Percentiles rank a stretch among this genome's conserved stretches.
These are phyloP conservation scores for Nephotettix cincticeps DNA, from an alignment of 1,140 invertebrate genomes.

Conservation along the genomic window DNA sequence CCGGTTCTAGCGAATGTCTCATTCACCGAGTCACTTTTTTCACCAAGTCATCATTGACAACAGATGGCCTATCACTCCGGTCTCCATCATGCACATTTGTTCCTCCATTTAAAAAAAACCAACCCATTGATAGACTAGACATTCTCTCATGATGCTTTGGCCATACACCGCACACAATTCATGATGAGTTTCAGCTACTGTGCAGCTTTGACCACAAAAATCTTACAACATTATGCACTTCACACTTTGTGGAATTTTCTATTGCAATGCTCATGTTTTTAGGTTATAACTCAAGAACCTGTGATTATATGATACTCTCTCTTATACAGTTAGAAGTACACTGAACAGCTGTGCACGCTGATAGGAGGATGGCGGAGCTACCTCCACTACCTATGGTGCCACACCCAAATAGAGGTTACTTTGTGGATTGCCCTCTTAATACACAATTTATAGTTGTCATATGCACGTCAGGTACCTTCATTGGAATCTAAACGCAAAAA, in stretches of 20 bases:
- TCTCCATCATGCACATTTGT: neutral
- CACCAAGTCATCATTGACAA: neutral
- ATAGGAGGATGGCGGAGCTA: neutral
- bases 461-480: too few relatives aligned
- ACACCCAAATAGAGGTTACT: neutral
- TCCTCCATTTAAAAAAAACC: neutral
- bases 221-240: neutral
- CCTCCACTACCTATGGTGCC: neutral
- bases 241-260: constrained; percentile 6
- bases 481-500: too few relatives aligned
- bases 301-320: too few relatives aligned
- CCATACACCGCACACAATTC: constrained; percentile 5
- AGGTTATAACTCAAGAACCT: too few relatives aligned
- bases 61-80: neutral
- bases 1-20: neutral
- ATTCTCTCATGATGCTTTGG: neutral
- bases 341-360: too few relatives aligned
- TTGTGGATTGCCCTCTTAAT: too few relatives aligned
- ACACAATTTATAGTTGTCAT: too few relatives aligned
- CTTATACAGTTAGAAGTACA: too few relatives aligned
- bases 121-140: neutral
- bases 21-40: neutral
- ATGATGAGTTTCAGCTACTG: neutral
- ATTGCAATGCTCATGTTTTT: neutral
- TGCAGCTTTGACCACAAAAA: neutral